Base-by-base conservation (phyloP, 1,140 invertebrate genomes). In the Euwallacea similis region DNA sequence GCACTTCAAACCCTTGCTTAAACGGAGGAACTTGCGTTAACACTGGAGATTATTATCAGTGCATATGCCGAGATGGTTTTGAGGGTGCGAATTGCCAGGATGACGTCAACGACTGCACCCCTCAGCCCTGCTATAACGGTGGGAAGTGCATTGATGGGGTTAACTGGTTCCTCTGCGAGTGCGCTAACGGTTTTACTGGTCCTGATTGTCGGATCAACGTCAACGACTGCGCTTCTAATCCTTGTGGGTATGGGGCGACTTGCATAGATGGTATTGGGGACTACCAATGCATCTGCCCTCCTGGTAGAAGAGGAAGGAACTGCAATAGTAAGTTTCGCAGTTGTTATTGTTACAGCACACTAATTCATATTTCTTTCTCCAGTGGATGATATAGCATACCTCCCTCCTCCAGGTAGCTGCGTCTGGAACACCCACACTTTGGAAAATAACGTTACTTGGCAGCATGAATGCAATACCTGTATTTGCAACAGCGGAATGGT, bases 191-290 rank as follows among this genome's bases (percentile, higher is more conserved):
- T 73, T 90, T 95, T 85, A 88, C 86, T 56, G 91, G 90, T 0
- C 85, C 86, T 1, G 87, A 86, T 44, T 94, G 92, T 76, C 84
- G 89, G 59, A 87, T 90, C 78, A 92, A 93, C 77, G 86, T 91
- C n/a, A 90, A 93, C 78, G 90, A 91, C 75, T 93, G 89, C 81
- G 88, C 89, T 69, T 85, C 87, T 9, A 88, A 89, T 72, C 95
- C 95, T 0, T 98, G 97, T 83, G 86, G 88, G 10, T 89, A 93
- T 78, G 92, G 92, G 9, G 92, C 90, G 15, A 93, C 90, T 11
- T 97, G 95, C 80, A 84, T 91, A 0, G 90, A 93, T 75, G 87
- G 88, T 3, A 88, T 92, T 53, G 90, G 89, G 2, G 88, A 88
- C 60, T 96, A 90, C 78, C 86, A 87, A 7, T 98, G 95, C 81